A percentile compares a stretch with the other conserved stretches of the same genome.
Evolutionary conservation across 2,113 vertebrate genomes (phyloP).

Genomic region (Lepus europaeus): DNA sequence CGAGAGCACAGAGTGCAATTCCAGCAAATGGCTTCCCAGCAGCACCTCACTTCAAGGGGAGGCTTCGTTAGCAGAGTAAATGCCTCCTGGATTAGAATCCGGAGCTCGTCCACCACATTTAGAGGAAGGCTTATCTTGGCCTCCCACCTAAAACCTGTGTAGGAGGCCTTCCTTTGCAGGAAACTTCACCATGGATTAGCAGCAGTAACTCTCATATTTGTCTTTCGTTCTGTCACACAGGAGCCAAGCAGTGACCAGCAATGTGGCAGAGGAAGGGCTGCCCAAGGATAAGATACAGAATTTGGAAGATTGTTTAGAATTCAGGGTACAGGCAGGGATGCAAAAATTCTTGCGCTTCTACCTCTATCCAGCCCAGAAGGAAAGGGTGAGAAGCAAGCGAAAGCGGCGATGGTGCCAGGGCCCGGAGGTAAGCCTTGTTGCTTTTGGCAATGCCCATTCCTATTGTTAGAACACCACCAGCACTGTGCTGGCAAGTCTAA

Average conservation of each 20-base stretch:
- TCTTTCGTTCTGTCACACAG: neutral
- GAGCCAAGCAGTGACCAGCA: neutral
- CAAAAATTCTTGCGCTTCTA: neutral
- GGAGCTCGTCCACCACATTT: neutral
- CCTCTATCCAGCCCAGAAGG: neutral
- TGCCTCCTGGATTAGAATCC: neutral
- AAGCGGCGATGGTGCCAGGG: accelerated
- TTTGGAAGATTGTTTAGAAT: neutral
- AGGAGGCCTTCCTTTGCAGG: neutral
- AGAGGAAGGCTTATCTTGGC: neutral
- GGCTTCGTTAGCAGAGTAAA: neutral
- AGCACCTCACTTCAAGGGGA: neutral
- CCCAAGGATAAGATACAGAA: neutral
- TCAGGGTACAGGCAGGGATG: neutral
- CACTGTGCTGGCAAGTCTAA: neutral
- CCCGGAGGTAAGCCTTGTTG: neutral
- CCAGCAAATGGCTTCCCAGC: neutral
- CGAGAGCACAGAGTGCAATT: neutral
- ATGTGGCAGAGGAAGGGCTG: neutral
- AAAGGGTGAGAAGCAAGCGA: neutral
- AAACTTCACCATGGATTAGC: neutral
- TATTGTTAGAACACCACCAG: neutral
- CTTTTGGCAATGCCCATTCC: neutral
- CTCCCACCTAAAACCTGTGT: neutral
- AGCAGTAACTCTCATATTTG: neutral